These are phyloP conservation scores for Halisarca cf. caerulea DNA, from an alignment of 37 sponge, comb jelly and placozoan species.

Conservation along the genomic window DNA sequence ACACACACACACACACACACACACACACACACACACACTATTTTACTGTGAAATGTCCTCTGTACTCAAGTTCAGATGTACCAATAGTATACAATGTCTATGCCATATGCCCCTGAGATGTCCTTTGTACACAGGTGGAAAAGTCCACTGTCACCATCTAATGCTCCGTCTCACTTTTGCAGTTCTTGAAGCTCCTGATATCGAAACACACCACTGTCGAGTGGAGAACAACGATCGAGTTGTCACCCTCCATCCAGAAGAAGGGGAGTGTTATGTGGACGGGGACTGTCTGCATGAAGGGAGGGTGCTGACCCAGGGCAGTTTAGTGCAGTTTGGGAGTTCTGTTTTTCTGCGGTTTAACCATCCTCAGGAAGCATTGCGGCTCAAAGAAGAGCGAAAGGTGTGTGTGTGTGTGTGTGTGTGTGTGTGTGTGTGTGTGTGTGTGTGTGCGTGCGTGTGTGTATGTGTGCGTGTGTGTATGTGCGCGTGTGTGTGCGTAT, in stretches of 20 bases:
- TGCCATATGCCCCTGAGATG: too few relatives aligned
- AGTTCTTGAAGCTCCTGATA: constrained; percentile 42
- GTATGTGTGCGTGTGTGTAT: not conserved
- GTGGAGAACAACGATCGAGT: constrained; percentile 13
- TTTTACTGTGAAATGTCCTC: too few relatives aligned
- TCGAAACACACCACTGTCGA: constrained; percentile 39
- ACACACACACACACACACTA: too few relatives aligned
- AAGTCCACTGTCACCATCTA: not conserved
- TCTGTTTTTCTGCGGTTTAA: constrained; percentile 61
- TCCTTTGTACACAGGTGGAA: not conserved
- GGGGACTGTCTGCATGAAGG: not conserved
- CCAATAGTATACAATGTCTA: too few relatives aligned
- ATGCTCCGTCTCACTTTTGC: too few relatives aligned
- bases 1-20: too few relatives aligned
- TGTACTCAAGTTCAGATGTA: too few relatives aligned
- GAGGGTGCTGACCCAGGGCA: constrained; percentile 41
- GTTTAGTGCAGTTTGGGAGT: constrained; percentile 52
- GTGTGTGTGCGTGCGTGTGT: not conserved
- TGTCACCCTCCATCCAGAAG: constrained; percentile 24
- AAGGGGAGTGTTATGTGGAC: constrained; percentile 61
- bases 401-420: not conserved
- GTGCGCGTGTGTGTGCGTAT: not conserved
- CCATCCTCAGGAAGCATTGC: constrained; percentile 66
- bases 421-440: constrained; percentile 21
- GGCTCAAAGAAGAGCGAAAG: constrained; percentile 27